Evolutionary conservation across 2,888 invertebrate genomes (phyloP), one percentile per base, ranked within the genome.

Genomic region (Tipula unca): DNA sequence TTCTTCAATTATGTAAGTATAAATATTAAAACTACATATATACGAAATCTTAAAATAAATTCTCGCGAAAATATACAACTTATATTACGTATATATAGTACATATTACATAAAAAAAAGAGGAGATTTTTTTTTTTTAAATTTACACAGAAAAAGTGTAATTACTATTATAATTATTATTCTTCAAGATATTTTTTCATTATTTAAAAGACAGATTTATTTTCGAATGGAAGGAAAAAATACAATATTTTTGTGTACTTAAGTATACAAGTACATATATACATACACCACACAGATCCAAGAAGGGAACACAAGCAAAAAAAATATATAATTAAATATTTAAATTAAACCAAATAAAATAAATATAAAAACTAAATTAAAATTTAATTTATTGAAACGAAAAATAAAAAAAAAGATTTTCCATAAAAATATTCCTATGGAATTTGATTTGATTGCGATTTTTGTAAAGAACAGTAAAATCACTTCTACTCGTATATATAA

Each of bases 351-450:
- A 69, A 69, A 69, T 69, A 25, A 25, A 69, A 69, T 69, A 69
- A 69, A 69, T 69, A 69, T 69, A 69, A 69, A 69, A 69, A 69
- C 69, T 69, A 25, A 69, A 69, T 69, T 69, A 69, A 69, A 69
- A 69, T 25, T 69, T 69, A 69, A 69, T 25, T 69, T 69, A 69
- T 69, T 69, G 69, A 69, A 69, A 69, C 25, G 48, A 69, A 69
- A 3, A 48, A 48, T 17, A 6, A 48, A 25, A 69, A 10, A 69
- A 1, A 69, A 25, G 13, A 17, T 48, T 48, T 69, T 48, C 3
- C 0, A 48, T 48, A 48, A n/a, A 48, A 48, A 48, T 17, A n/a
- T 10, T 48, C 17, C 48, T 48, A 10, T 48, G 48, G 17, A 48
- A 48, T 48, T 48, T 48, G n/a, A 48, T 48, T 48, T 17, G 17